Percentiles rank a stretch among this genome's conserved stretches.
These are phyloP conservation scores for Propsilocerus akamusi DNA, from an alignment of 1,140 invertebrate species.

Conservation along the genomic window DNA sequence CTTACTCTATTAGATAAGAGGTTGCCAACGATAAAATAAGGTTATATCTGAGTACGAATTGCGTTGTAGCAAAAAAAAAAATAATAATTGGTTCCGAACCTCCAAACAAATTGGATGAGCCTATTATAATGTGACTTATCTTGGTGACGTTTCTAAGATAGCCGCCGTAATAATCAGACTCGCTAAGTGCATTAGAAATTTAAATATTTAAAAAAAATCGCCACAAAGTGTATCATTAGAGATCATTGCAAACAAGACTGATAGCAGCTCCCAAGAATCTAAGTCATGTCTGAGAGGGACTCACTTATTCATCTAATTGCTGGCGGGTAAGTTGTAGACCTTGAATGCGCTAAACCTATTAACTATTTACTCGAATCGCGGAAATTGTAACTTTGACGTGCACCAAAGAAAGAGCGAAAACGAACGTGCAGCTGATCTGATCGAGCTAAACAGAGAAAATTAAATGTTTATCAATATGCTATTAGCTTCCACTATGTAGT, in stretches of 20 bases:
- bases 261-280: neutral
- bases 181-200: no score
- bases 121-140: no score
- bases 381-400: constrained; percentile 10
- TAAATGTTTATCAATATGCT: constrained; percentile 5
- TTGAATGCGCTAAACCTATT: constrained; percentile 6
- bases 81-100: no score
- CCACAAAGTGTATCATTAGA: no score
- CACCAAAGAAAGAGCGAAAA: constrained; percentile 7
- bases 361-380: constrained; percentile 12
- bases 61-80: no score
- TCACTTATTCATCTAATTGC: constrained; percentile 70
- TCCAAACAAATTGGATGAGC: no score
- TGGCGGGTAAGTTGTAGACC: constrained; percentile 50
- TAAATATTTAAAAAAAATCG: no score
- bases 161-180: no score
- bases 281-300: constrained; percentile 41
- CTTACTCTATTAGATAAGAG: no score
- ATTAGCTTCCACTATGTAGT: neutral
- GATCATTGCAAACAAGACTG: neutral
- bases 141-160: no score
- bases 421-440: constrained; percentile 1
- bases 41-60: no score
- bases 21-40: no score
- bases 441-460: neutral